Percentiles rank a stretch among this genome's conserved stretches.
Conservation (phyloP, 2,888 invertebrate genomes). For the Apodemia zela region DNA sequence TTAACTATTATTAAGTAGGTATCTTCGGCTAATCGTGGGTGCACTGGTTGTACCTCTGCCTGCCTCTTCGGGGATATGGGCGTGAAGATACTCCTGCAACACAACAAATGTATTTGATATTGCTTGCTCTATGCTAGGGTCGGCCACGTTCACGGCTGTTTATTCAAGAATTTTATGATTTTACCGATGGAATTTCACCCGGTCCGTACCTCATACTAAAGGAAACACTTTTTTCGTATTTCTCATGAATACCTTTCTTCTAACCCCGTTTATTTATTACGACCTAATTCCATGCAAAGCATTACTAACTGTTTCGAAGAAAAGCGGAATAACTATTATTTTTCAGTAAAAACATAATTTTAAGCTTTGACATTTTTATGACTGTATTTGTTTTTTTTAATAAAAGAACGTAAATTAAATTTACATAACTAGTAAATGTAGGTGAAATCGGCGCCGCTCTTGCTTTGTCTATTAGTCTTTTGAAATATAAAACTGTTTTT, state of each 20-base stretch:
- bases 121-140: neutral
- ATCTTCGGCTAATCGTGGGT: too few relatives aligned
- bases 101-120: neutral
- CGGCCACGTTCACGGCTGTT: conserved; percentile 22
- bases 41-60: too few relatives aligned
- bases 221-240: conserved; percentile 39
- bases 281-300: conserved; percentile 38
- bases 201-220: conserved; percentile 17
- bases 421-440: too few relatives aligned
- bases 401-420: too few relatives aligned
- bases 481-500: too few relatives aligned
- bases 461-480: too few relatives aligned
- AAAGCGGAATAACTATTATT: neutral
- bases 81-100: too few relatives aligned
- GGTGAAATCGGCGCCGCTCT: too few relatives aligned
- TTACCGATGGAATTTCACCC: conserved; percentile 22
- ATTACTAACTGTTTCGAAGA: conserved; percentile 16
- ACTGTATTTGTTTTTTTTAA: too few relatives aligned
- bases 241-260: conserved; percentile 42
- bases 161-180: conserved; percentile 19
- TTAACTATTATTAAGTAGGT: too few relatives aligned
- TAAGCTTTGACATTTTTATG: too few relatives aligned
- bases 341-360: neutral
- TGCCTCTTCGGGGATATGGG: too few relatives aligned
- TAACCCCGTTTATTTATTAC: conserved; percentile 51